Evolutionary conservation across 1,140 invertebrate species (phyloP).

Genomic region (Drosophila fuyamai): DNA sequence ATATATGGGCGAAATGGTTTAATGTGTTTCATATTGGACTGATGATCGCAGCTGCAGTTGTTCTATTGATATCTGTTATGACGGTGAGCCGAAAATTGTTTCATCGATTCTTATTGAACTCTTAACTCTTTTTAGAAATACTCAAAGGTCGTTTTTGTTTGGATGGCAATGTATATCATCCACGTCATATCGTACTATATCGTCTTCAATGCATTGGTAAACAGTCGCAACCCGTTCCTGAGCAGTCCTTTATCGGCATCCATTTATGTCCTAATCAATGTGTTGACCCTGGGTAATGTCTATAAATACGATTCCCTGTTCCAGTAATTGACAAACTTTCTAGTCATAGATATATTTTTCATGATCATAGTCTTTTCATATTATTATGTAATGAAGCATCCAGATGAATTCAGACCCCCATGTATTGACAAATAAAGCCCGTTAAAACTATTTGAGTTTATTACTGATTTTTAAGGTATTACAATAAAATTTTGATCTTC

Average conservation of each 20-base stretch:
- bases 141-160: background rate
- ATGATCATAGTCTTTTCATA: slow-evolving; percentile 14
- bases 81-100: slow-evolving; percentile 3
- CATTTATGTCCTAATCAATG: slow-evolving; percentile 13
- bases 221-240: slow-evolving; percentile 23
- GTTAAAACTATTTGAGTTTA: background rate
- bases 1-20: slow-evolving; percentile 29
- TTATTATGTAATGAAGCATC: slow-evolving; percentile 19
- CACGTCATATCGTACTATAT: slow-evolving; percentile 40
- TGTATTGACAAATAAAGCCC: slow-evolving; percentile 21
- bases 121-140: slow-evolving; percentile 4
- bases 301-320: too few relatives aligned
- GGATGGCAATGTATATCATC: slow-evolving; percentile 29
- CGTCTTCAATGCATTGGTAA: slow-evolving; percentile 12
- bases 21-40: slow-evolving; percentile 36
- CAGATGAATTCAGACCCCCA: background rate
- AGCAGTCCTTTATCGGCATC: background rate
- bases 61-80: slow-evolving; percentile 24
- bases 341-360: slow-evolving; percentile 25
- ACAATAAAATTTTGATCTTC: too few relatives aligned
- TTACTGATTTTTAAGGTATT: background rate
- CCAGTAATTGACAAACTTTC: background rate
- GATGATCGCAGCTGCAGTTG: slow-evolving; percentile 30
- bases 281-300: slow-evolving; percentile 16
- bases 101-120: background rate